phyloP scores from a whole-genome alignment of 1,140 invertebrate species.

The Panonychus citri region DNA sequence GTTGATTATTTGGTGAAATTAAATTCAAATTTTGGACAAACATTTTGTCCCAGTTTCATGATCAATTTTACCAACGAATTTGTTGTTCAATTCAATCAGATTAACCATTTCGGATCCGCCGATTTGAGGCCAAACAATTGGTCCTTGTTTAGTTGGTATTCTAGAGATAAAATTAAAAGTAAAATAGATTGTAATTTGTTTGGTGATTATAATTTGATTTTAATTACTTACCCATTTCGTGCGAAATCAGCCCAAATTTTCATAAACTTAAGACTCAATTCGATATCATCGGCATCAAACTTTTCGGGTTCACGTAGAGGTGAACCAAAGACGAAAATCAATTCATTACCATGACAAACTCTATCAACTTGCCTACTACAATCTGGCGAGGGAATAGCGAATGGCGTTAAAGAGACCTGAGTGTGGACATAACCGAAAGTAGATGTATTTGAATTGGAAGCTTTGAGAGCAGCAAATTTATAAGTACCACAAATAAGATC shows the following conservation, averaged over 20 bases:
- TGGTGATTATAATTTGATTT: background rate
- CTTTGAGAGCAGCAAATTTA: background rate
- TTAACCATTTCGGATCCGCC: background rate
- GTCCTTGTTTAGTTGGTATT: background rate
- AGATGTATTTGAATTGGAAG: too few species aligned
- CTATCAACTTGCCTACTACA: slow-evolving; percentile 25
- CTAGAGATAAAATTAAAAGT: background rate
- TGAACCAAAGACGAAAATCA: slow-evolving; percentile 59
- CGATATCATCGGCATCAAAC: slow-evolving; percentile 8
- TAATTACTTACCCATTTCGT: slow-evolving; percentile 4
- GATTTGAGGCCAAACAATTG: background rate
- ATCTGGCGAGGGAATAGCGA: background rate
- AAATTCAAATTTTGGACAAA: too few species aligned
- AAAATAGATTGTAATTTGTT: background rate
- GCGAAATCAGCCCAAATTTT: slow-evolving; percentile 13
- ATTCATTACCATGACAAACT: slow-evolving; percentile 84
- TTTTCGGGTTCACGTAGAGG: slow-evolving; percentile 5
- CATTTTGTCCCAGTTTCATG: too few species aligned
- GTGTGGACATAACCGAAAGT: background rate
- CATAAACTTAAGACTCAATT: slow-evolving; percentile 13
- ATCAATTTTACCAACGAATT: background rate
- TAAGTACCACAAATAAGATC: too few species aligned
- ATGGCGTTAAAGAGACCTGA: background rate
- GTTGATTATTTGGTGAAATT: too few species aligned
- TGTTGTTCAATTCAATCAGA: background rate